Evolutionary conservation across 2,113 vertebrate genomes (phyloP).

Genomic region (Caranx ignobilis): DNA sequence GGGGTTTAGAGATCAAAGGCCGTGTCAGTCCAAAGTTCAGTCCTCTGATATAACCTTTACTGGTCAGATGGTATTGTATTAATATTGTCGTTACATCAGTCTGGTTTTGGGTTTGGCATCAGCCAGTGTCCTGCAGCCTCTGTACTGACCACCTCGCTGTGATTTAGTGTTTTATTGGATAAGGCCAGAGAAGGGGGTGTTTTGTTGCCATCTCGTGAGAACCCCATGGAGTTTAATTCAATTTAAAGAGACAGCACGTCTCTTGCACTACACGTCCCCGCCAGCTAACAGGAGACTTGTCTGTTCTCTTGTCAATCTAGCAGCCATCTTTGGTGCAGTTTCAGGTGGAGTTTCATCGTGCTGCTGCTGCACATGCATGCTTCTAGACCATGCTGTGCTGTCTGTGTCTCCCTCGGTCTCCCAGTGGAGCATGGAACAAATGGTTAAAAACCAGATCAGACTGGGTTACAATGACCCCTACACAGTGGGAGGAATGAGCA

Average conservation of each 20-base stretch:
- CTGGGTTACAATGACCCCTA: constrained; percentile 49
- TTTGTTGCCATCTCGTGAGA: constrained; percentile 58
- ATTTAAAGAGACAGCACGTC: constrained; percentile 65
- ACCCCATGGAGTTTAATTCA: constrained; percentile 66
- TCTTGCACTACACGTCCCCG: not conserved
- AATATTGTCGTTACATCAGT: not conserved
- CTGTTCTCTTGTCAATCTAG: constrained; percentile 48
- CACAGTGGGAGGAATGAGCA: not conserved
- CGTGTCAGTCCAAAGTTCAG: constrained; percentile 78
- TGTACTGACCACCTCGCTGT: not conserved
- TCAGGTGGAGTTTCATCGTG: constrained; percentile 60
- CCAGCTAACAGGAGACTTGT: constrained; percentile 13
- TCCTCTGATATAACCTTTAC: constrained; percentile 7
- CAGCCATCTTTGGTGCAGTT: constrained; percentile 77
- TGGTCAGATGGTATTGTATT: not conserved
- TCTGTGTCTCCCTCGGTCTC: not conserved
- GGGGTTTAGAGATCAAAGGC: constrained; percentile 62
- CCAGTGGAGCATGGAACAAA: constrained; percentile 32
- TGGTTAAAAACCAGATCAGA: constrained; percentile 62
- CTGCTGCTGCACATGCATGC: constrained; percentile 29
- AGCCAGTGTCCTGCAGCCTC: not conserved
- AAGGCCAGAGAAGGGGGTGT: not conserved
- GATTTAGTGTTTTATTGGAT: not conserved
- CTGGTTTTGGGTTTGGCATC: not conserved
- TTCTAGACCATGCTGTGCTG: not conserved